Evolutionary conservation across 2,888 invertebrate species (phyloP), one percentile per base, ranked within the genome.

Genomic region (Torymus tubicola): DNA sequence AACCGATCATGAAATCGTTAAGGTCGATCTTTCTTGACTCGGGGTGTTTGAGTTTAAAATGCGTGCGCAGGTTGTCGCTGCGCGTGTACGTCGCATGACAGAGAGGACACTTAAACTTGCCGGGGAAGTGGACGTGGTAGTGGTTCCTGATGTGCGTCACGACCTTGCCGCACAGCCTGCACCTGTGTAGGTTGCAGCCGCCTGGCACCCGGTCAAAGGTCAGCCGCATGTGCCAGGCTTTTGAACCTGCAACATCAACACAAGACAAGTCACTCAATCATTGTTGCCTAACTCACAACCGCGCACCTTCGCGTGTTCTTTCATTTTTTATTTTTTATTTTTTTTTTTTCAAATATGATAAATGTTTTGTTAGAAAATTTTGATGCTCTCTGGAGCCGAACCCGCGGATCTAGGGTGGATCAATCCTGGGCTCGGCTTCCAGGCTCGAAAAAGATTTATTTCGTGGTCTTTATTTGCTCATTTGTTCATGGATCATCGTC

Each of bases 221-320:
- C 93, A 96, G 95, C 94, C 96, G 96, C 96, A 96, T 96, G 94
- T 96, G 96, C 96, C 96, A 96, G 94, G 96, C 96, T 95, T 96
- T 96, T 92, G 96, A 96, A 95, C 96, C 96, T 96, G 95, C 94
- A 95, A 95, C 93, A 93, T 93, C 92, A 93, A 92, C 92, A 91
- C 92, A 91, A 91, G 90, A 90, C 90, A 90, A 90, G 90, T 90
- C 90, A 90, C 90, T 90, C 89, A 90, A 88, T 89, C 89, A 88
- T 87, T 89, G 87, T 87, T 87, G 87, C 86, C 87, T 88, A 87
- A 87, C 85, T 83, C 84, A 83, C 84, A 85, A 82, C 73, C 75
- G 67, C 80, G 79, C 75, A 80, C 76, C 78, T 58, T 80, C 72
- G 65, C 78, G 75, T 72, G 72, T 76, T 57, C 76, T 64, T 67